Evolutionary conservation across 2,888 invertebrate species (phyloP).

Genomic region (Lithodes maja): DNA sequence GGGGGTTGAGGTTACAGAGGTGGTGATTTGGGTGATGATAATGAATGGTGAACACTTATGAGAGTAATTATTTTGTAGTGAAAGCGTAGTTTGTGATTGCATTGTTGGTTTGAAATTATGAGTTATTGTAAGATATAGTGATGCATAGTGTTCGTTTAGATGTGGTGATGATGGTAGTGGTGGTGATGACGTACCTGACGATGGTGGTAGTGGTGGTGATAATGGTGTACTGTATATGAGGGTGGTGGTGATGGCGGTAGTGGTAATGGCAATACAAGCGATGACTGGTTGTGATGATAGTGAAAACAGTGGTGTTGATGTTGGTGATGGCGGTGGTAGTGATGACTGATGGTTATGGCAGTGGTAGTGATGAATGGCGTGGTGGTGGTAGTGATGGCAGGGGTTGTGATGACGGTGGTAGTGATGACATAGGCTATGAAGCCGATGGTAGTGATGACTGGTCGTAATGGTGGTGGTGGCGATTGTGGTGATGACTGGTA

Average conservation of each 20-base stretch:
- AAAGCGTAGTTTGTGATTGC: not conserved
- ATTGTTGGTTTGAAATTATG: not conserved
- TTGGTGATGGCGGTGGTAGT: not conserved
- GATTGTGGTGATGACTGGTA: not conserved
- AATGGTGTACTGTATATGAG: not conserved
- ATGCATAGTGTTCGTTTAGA: not conserved
- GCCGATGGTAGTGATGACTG: not conserved
- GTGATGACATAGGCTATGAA: not conserved
- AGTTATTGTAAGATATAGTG: not conserved
- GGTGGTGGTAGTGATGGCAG: not conserved
- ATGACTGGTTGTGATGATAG: not conserved
- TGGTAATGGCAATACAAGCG: not conserved
- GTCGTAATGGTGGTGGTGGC: slow-evolving; percentile 1
- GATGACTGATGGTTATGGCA: slow-evolving; percentile 12
- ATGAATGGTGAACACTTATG: not conserved
- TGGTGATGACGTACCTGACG: not conserved
- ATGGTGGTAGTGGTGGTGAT: not conserved
- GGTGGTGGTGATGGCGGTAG: not conserved
- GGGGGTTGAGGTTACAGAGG: not conserved
- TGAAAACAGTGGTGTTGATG: not conserved
- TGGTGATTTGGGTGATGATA: not conserved
- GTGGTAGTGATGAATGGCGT: not conserved
- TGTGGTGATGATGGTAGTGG: slow-evolving; percentile 3
- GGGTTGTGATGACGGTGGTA: not conserved
- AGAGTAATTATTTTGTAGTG: not conserved